These are phyloP conservation scores for Yponomeuta malinellus DNA, from an alignment of 2,888 invertebrate genomes.

Conservation along the genomic window DNA sequence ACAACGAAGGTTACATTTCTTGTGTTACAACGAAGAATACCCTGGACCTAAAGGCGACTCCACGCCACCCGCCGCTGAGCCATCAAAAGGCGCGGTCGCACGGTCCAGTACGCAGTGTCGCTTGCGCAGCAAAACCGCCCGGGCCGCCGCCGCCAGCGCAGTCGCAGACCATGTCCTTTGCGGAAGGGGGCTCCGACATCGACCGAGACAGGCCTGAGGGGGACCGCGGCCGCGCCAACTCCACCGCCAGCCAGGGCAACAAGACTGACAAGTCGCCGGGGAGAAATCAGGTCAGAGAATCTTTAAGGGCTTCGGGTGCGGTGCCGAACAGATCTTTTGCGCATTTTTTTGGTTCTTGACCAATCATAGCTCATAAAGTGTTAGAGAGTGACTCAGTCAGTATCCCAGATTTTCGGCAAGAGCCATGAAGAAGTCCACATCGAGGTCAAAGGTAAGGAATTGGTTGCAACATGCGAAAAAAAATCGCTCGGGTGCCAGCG, in stretches of 20 bases:
- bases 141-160: slow-evolving; percentile 28
- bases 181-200: slow-evolving; percentile 61
- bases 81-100: slow-evolving; percentile 15
- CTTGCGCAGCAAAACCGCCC: slow-evolving; percentile 9
- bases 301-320: no score
- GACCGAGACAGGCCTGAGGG: slow-evolving; percentile 35
- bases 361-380: no score
- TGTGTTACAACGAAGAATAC: neutral
- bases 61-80: slow-evolving; percentile 22
- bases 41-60: slow-evolving; percentile 31
- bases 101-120: slow-evolving; percentile 10
- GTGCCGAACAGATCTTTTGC: no score
- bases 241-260: slow-evolving; percentile 13
- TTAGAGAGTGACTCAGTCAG: no score
- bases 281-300: slow-evolving; percentile 26
- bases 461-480: neutral
- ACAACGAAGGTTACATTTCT: no score
- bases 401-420: neutral
- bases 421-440: neutral
- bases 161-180: slow-evolving; percentile 66
- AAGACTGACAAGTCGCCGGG: slow-evolving; percentile 24
- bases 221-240: slow-evolving; percentile 26
- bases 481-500: slow-evolving; percentile 16
- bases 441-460: neutral
- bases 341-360: no score